Evolutionary conservation across 2,113 vertebrate species (phyloP).

Genomic region (Psophia crepitans): DNA sequence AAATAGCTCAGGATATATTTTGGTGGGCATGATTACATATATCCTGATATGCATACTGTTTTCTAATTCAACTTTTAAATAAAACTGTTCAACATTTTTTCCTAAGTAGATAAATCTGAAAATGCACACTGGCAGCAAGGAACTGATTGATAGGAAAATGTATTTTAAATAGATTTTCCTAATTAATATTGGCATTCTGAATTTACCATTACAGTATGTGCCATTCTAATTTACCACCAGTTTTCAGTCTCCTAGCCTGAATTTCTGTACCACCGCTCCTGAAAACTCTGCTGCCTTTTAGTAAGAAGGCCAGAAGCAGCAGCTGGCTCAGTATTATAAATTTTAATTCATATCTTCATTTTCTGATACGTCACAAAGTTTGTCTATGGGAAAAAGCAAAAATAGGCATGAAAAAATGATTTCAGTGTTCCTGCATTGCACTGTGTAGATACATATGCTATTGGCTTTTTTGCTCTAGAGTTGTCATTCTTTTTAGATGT

Average conservation of each 20-base stretch:
- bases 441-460: background rate
- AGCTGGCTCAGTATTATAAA: background rate
- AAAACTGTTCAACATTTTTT: background rate
- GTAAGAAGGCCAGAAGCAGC: background rate
- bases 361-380: background rate
- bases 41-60: background rate
- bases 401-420: background rate
- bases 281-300: background rate
- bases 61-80: background rate
- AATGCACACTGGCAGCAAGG: background rate
- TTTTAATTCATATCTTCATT: slow-evolving; percentile 14
- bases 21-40: background rate
- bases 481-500: background rate
- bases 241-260: background rate
- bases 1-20: background rate
- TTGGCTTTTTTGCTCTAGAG: background rate
- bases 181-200: slow-evolving; percentile 25
- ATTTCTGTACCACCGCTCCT: background rate
- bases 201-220: background rate
- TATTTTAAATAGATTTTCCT: background rate
- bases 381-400: background rate
- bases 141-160: background rate
- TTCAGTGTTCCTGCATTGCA: background rate
- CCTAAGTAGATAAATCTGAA: background rate
- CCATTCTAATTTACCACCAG: background rate